Base-by-base conservation (phyloP, 2,888 invertebrate species). In the Plebejus anna region DNA sequence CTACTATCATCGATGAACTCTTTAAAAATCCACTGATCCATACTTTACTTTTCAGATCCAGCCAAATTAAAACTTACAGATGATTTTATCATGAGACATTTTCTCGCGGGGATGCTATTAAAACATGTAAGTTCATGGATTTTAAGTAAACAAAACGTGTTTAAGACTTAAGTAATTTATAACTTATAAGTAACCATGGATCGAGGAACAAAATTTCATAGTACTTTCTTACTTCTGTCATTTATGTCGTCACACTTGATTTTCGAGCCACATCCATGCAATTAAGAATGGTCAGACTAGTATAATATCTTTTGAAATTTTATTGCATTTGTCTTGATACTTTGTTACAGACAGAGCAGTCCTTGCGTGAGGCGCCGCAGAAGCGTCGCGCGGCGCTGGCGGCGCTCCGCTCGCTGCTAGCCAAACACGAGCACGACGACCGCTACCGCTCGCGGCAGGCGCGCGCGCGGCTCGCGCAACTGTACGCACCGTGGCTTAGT, bases 371-470 rank as follows among this genome's bases (percentile, higher is more conserved):
- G 89, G 96, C 97, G 32, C 95, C 96, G 0, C 96, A 97, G 79
- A 96, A 98, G 81, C 95, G 99, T 1, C 96, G 97, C 79, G 94
- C 96, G 75, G 98, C 98, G 0, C 94, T 99, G 78, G 92, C 94
- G 59, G 96, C 97, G 16, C 92, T 99, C 36, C 95, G 98, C 78
- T 97, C 98, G 87, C 92, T 98, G 79, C 91, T 99, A 81, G 98
- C 98, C 9, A 99, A 99, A 87, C 99, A 99, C 88, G 97, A 98
- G 84, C 95, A 98, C 84, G 99, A 99, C 88, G 97, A 98, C 87
- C 95, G 99, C 78, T 98, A 98, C 87, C 96, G 97, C 82, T 96
- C 96, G 82, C 96, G 96, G 86, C 97, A 96, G 94, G 96, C 97
- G 5, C 97, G 97, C 84, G 96, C 96, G 6, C 94, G 99, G 75